phyloP scores from a whole-genome alignment of 2,888 invertebrate genomes.

The Pseudanteris insignis region DNA sequence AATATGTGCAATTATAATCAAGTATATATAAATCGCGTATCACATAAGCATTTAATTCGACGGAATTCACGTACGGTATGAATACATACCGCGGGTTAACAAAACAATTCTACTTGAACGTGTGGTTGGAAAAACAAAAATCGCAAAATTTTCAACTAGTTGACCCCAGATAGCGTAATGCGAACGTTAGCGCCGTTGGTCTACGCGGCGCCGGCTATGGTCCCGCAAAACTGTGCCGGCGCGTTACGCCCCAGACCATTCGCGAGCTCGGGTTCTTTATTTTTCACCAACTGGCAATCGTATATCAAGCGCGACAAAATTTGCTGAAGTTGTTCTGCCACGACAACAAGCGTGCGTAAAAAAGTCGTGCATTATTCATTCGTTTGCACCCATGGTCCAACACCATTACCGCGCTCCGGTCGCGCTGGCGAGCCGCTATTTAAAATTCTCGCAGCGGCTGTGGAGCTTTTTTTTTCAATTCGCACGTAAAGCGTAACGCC shows the following conservation, averaged over 20 bases:
- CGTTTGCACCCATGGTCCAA: constrained; percentile 10
- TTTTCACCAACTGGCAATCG: constrained; percentile 19
- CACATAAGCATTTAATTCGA: constrained; percentile 9
- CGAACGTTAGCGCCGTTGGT: too few relatives aligned
- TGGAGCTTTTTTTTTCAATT: too few relatives aligned
- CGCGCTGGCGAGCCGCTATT: too few relatives aligned
- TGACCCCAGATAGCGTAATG: too few relatives aligned
- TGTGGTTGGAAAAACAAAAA: constrained; percentile 1
- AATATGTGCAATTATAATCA: constrained; percentile 25
- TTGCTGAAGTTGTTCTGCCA: constrained; percentile 18
- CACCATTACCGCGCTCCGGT: constrained; percentile 3
- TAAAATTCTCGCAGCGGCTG: too few relatives aligned
- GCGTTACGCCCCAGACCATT: too few relatives aligned
- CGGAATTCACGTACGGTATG: constrained; percentile 13
- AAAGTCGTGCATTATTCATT: constrained; percentile 32
- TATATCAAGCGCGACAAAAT: constrained; percentile 19
- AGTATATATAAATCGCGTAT: constrained; percentile 12
- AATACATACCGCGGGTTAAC: too few relatives aligned
- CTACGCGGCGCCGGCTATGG: too few relatives aligned
- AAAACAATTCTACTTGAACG: not conserved
- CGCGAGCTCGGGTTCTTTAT: constrained; percentile 8
- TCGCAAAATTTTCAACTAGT: constrained; percentile 11
- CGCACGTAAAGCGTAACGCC: too few relatives aligned
- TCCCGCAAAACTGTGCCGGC: too few relatives aligned
- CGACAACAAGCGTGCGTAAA: constrained; percentile 16